Conservation (phyloP, 2,888 invertebrate genomes). For the Hydroisotoma schaefferi region DNA sequence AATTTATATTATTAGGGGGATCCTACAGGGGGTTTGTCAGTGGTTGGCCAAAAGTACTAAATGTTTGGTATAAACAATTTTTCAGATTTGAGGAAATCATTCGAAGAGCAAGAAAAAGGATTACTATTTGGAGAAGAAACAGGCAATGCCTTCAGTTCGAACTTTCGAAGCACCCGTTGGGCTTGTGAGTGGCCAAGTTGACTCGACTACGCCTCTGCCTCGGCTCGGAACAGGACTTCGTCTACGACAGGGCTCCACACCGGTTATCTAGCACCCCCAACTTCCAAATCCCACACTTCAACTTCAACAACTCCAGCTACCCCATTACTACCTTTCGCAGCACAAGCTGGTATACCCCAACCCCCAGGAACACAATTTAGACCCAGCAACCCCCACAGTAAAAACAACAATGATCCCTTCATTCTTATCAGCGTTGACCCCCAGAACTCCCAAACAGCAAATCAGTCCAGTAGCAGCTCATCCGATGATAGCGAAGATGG, state of each 20-base stretch:
- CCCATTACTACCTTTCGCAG: background rate
- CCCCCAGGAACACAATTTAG: conserved; percentile 14
- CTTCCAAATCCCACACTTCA: conserved; percentile 14
- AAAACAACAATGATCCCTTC: conserved; percentile 18
- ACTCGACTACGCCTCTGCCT: conserved; percentile 61
- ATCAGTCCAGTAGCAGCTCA: conserved; percentile 24
- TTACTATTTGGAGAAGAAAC: conserved; percentile 45
- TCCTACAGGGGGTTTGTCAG: too few relatives aligned
- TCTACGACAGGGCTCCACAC: conserved; percentile 36
- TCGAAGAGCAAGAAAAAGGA: conserved; percentile 48
- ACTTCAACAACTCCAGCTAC: conserved; percentile 13
- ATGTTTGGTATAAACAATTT: too few relatives aligned
- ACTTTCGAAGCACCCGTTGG: conserved; percentile 65
- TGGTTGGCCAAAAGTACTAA: too few relatives aligned
- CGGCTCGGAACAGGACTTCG: conserved; percentile 26
- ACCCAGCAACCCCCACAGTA: conserved; percentile 7
- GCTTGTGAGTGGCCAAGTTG: conserved; percentile 96
- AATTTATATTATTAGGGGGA: too few relatives aligned
- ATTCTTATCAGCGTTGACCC: conserved; percentile 26
- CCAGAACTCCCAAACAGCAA: conserved; percentile 2
- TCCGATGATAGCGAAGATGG: conserved; percentile 33
- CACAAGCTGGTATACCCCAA: background rate
- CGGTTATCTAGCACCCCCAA: conserved; percentile 47
- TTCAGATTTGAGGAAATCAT: conserved; percentile 45
- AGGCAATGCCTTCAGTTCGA: conserved; percentile 42